Evolutionary conservation across 2,888 invertebrate genomes (phyloP).

Genomic region (Spicauda simplicius): DNA sequence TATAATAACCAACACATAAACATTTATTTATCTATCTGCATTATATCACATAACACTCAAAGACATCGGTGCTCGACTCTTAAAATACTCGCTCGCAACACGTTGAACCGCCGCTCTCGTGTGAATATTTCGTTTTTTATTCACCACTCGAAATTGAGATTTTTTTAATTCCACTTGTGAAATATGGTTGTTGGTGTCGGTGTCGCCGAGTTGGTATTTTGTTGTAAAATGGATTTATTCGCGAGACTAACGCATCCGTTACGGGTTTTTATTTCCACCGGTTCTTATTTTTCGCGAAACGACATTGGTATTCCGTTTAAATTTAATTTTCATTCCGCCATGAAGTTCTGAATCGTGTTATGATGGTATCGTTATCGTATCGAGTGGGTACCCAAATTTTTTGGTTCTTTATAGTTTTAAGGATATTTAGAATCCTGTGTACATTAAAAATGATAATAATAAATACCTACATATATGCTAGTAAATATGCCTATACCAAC

Average conservation of each 20-base stretch:
- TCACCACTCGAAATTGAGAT: constrained; percentile 45
- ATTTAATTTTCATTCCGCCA: too few relatives aligned
- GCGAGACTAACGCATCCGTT: constrained; percentile 20
- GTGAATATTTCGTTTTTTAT: constrained; percentile 35
- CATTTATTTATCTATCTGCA: too few relatives aligned
- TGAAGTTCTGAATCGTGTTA: neutral
- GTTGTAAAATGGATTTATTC: constrained; percentile 34
- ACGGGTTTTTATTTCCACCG: constrained; percentile 12
- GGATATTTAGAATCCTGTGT: too few relatives aligned
- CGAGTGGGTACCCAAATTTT: too few relatives aligned
- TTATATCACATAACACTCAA: too few relatives aligned
- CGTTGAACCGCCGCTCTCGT: neutral
- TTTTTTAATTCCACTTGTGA: constrained; percentile 37
- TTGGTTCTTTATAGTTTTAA: too few relatives aligned
- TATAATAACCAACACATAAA: too few relatives aligned
- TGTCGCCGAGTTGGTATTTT: constrained; percentile 32
- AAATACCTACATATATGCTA: too few relatives aligned
- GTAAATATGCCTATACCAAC: too few relatives aligned
- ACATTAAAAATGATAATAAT: too few relatives aligned
- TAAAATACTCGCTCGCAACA: too few relatives aligned
- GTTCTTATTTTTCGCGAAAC: constrained; percentile 16
- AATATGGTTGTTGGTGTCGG: constrained; percentile 28
- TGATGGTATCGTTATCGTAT: neutral
- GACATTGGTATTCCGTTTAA: neutral
- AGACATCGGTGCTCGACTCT: too few relatives aligned